phyloP scores from a whole-genome alignment of 2,888 invertebrate species.

The Sarcophaga variegata region DNA sequence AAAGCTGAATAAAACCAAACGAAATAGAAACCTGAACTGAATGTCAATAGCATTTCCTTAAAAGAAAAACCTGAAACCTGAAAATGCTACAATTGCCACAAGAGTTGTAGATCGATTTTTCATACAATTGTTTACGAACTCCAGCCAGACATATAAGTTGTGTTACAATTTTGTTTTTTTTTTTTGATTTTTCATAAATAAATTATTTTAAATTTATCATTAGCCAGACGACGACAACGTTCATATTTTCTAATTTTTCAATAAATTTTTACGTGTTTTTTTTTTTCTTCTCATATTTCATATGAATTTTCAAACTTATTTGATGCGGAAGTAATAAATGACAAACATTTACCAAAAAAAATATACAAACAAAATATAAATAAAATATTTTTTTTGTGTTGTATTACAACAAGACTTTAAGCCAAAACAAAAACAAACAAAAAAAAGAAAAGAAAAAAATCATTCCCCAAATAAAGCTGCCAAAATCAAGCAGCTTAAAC shows the following conservation, averaged over 20 bases:
- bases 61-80: constrained; percentile 58
- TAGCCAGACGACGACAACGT: neutral
- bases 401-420: neutral
- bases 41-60: constrained; percentile 58
- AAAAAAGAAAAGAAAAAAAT: constrained; percentile 30
- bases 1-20: neutral
- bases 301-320: neutral
- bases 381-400: neutral
- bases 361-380: neutral
- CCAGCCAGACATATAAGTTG: constrained; percentile 10
- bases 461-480: constrained; percentile 22
- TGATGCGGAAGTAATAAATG: constrained; percentile 64
- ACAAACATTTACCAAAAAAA: constrained; percentile 55
- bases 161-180: constrained; percentile 35
- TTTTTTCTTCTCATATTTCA: neutral
- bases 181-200: neutral
- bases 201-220: neutral
- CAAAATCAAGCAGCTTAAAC: constrained; percentile 14
- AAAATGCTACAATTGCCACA: neutral
- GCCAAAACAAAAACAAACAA: constrained; percentile 34
- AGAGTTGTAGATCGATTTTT: constrained; percentile 16
- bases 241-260: neutral
- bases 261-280: constrained; percentile 30
- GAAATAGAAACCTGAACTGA: constrained; percentile 21
- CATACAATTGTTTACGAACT: constrained; percentile 1